Evolutionary conservation across 1,140 invertebrate genomes (phyloP), one percentile per base, ranked within the genome.

Genomic region (Cherax destructor): DNA sequence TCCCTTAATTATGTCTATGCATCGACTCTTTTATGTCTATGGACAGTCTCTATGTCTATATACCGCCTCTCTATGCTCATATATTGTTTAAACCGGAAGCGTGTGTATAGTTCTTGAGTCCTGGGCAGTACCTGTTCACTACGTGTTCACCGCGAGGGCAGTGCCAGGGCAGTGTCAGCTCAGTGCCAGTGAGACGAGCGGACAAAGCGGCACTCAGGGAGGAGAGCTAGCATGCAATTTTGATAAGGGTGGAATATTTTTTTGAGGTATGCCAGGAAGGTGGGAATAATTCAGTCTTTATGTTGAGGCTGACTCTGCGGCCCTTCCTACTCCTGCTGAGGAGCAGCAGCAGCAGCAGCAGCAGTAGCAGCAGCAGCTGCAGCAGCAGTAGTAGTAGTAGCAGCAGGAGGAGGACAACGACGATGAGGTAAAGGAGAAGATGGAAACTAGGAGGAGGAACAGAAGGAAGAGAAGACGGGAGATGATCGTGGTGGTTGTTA

Each of bases 191-290:
- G 47, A 41, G 10, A 5, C 11, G 13, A 18, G 49, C 3, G 76
- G 47, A 47, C 41, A 21, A 18, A 21, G 13, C 21, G 65, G 65
- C 65, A 47, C 76, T 47, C 41, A 7, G 76, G 76, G 30, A 21
- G 30, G 5, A 69, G 21, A 21, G 21, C 13, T 24, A 49, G 24
- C 30, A 83, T 83, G 59, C 52, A 83, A 83, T 61, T 83, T 83
- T 83, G 81, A 83, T 83, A 13, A 65, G 13, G 59, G 24, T 65
- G 81, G 21, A 83, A 83, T 41, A n/a, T 83, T 83, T 83, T 83
- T 83, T 59, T 65, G 59, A 65, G 30, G 56, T 18, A 41, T 65
- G 21, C 30, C 18, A n/a, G 81, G 81, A 61, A 24, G 21, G 52
- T 7, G 41, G 56, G 81, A 83, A 83, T 83, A 65, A 83, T 83